phyloP scores from a whole-genome alignment of 2,888 invertebrate genomes.

The Plusia festucae region DNA sequence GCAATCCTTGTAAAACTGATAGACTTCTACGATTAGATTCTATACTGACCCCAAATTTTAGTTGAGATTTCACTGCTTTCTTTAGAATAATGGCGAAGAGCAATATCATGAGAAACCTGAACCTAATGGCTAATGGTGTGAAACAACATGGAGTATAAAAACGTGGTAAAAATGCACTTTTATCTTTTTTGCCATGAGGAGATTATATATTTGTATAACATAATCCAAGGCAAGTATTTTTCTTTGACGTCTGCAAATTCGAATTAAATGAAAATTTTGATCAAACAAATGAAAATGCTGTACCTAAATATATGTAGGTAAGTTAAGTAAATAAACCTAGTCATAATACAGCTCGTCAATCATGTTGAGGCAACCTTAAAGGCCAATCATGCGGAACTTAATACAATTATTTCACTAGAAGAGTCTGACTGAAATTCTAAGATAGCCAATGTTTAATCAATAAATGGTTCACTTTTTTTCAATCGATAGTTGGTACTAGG shows the following conservation, averaged over 20 bases:
- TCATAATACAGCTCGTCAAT: too few species aligned
- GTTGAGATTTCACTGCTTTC: background rate
- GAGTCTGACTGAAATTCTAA: background rate
- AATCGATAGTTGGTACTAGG: conserved; percentile 6
- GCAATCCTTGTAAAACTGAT: too few species aligned
- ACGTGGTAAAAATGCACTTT: background rate
- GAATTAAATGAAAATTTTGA: background rate
- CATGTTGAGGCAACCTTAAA: background rate
- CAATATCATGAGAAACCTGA: background rate
- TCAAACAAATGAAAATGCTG: background rate
- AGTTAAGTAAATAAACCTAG: too few species aligned
- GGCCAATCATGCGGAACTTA: background rate
- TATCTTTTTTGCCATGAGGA: background rate
- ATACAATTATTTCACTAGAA: background rate
- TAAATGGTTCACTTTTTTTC: background rate
- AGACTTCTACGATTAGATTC: background rate
- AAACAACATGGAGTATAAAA: conserved; percentile 1
- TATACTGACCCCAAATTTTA: background rate
- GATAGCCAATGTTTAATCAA: background rate
- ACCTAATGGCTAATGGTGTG: conserved; percentile 1
- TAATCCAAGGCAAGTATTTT: background rate
- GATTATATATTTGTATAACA: too few species aligned
- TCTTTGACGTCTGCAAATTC: background rate
- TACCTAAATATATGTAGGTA: too few species aligned
- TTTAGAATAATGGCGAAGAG: background rate